A percentile compares a stretch with the other conserved stretches of the same genome.
These are phyloP conservation scores for Indri indri DNA, from an alignment of 2,113 vertebrate genomes.

Conservation along the genomic window DNA sequence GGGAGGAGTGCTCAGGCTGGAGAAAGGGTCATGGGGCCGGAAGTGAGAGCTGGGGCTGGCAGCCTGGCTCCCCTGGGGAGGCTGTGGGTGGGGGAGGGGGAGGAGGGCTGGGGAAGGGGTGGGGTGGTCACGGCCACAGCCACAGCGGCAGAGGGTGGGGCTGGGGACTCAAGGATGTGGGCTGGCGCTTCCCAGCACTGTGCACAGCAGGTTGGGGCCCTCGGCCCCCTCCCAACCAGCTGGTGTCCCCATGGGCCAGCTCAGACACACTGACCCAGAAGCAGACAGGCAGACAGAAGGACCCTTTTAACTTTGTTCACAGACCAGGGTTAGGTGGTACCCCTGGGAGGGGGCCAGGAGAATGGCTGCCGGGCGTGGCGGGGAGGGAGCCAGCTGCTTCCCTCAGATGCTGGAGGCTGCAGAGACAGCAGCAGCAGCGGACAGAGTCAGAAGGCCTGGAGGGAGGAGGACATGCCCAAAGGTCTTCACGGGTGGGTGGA, in stretches of 20 bases:
- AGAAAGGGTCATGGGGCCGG: conserved; percentile 78
- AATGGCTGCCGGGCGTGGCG: conserved; percentile 62
- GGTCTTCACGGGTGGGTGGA: conserved; percentile 74
- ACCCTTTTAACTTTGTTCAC: conserved; percentile 49
- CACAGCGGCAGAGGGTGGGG: conserved; percentile 72
- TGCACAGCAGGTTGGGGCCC: conserved; percentile 74
- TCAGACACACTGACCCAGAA: conserved; percentile 74
- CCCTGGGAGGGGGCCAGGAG: conserved; percentile 69
- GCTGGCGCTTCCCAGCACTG: conserved; percentile 74
- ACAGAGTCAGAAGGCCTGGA: conserved; percentile 58
- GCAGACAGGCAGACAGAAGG: conserved; percentile 58
- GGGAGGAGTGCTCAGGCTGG: conserved; percentile 37
- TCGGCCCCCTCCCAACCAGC: conserved; percentile 28
- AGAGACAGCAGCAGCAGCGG: conserved; percentile 40
- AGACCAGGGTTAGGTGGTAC: conserved; percentile 46
- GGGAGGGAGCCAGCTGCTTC: conserved; percentile 67
- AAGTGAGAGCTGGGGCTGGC: conserved; percentile 77
- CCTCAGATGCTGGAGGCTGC: conserved; percentile 59
- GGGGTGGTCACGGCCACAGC: conserved; percentile 77
- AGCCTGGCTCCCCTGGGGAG: conserved; percentile 74
- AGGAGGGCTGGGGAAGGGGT: conserved; percentile 64
- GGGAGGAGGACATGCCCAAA: conserved; percentile 52
- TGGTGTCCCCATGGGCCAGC: conserved; percentile 67
- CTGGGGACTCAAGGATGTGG: conserved; percentile 79
- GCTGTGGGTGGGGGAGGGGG: conserved; percentile 66